These are phyloP conservation scores for Rhinogobio ventralis DNA, from an alignment of 2,797 vertebrate species.

Conservation along the genomic window DNA sequence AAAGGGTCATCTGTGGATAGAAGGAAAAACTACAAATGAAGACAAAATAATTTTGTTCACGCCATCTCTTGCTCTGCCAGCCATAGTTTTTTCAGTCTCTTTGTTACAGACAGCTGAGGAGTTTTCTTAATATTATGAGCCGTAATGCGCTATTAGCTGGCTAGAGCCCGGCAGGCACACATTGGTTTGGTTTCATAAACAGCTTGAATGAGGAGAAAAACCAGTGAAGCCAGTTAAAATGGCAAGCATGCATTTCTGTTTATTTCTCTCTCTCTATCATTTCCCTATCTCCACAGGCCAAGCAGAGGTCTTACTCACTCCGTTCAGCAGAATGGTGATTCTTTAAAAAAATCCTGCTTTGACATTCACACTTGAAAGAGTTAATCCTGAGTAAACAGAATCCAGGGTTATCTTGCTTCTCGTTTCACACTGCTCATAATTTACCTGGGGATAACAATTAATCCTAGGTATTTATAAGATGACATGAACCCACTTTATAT, in stretches of 20 bases:
- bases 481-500: background rate
- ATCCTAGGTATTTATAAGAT: background rate
- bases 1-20: conserved; percentile 20
- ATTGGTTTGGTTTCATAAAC: conserved; percentile 4
- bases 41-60: conserved; percentile 36
- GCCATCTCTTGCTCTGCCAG: conserved; percentile 16
- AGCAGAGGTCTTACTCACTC: conserved; percentile 20
- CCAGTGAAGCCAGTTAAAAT: conserved; percentile 37
- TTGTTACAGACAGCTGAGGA: background rate
- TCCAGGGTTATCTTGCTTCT: background rate
- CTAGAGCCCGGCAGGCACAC: conserved; percentile 37
- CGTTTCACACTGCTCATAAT: background rate
- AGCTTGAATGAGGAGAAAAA: background rate
- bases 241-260: conserved; percentile 26
- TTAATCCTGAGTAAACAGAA: background rate
- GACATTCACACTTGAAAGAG: background rate
- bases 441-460: background rate
- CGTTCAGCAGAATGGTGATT: background rate
- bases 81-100: conserved; percentile 18
- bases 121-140: conserved; percentile 22
- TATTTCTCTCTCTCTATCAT: conserved; percentile 30
- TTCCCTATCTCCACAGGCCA: conserved; percentile 38
- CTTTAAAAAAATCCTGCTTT: background rate
- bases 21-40: conserved; percentile 45
- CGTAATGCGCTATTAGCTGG: conserved; percentile 4